phyloP scores from a whole-genome alignment of 2,797 vertebrate species.

The Microctenopoma lineatum region DNA sequence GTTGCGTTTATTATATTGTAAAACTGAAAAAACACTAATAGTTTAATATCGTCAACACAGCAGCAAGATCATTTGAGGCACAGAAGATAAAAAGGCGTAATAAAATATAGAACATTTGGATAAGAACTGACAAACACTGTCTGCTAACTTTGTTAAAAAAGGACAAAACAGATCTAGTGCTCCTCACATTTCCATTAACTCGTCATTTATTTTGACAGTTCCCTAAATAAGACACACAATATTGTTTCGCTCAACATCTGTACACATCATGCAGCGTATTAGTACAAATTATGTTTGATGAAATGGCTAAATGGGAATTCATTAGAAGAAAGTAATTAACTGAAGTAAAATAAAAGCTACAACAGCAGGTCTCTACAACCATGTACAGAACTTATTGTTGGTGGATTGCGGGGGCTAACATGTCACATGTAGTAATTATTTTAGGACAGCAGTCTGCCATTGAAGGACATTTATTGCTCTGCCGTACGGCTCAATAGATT shows the following conservation, averaged over 20 bases:
- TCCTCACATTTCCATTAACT: not conserved
- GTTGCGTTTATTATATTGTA: conserved; percentile 13
- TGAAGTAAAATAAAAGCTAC: not conserved
- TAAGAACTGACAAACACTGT: conserved; percentile 10
- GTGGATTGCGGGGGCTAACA: conserved; percentile 4
- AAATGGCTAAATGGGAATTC: conserved; percentile 29
- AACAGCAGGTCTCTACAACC: not conserved
- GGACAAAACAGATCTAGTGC: no score
- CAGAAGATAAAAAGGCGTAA: conserved; percentile 6
- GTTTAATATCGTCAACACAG: not conserved
- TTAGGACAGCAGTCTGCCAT: conserved; percentile 44
- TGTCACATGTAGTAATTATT: conserved; percentile 37
- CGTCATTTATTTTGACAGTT: conserved; percentile 13
- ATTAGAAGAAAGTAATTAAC: conserved; percentile 8
- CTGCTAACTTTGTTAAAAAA: no score
- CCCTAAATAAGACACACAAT: conserved; percentile 24
- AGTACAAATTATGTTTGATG: conserved; percentile 32
- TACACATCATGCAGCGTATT: conserved; percentile 13
- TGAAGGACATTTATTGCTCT: conserved; percentile 59
- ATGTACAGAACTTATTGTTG: not conserved
- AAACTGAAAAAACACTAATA: conserved; percentile 22
- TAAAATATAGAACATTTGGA: conserved; percentile 34
- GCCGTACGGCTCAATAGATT: conserved; percentile 56
- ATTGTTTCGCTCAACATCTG: conserved; percentile 21
- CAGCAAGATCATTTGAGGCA: not conserved